Evolutionary conservation across 2,888 invertebrate species (phyloP).

Genomic region (Autographa gamma): DNA sequence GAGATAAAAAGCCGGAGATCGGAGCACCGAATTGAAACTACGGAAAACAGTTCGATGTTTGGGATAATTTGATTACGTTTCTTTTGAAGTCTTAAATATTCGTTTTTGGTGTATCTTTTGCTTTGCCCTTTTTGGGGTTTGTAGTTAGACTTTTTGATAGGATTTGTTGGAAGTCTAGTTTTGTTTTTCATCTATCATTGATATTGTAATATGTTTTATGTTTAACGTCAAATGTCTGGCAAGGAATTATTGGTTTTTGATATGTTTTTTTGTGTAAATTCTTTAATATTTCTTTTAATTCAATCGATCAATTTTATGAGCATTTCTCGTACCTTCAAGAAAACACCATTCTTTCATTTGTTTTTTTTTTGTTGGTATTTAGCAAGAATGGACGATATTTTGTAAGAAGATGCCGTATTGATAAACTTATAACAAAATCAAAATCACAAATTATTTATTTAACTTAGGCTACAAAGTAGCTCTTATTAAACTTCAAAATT

Average conservation of each 20-base stretch:
- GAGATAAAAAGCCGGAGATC: constrained; percentile 32
- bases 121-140: neutral
- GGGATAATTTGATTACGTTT: constrained; percentile 28
- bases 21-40: constrained; percentile 23
- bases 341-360: too few relatives aligned
- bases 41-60: constrained; percentile 26
- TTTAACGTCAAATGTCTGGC: neutral
- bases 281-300: too few relatives aligned
- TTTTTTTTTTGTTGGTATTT: too few relatives aligned
- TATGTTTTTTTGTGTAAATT: too few relatives aligned
- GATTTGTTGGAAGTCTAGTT: neutral
- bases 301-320: too few relatives aligned
- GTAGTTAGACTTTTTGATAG: neutral
- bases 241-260: neutral
- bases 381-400: too few relatives aligned
- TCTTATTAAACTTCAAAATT: too few relatives aligned
- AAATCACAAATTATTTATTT: too few relatives aligned
- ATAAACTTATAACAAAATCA: too few relatives aligned
- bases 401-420: too few relatives aligned
- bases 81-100: constrained; percentile 10
- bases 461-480: too few relatives aligned
- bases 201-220: neutral
- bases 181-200: neutral
- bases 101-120: neutral
- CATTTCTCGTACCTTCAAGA: too few relatives aligned